phyloP scores from a whole-genome alignment of 2,888 invertebrate species.

The Polydrusus pterygomalis region DNA sequence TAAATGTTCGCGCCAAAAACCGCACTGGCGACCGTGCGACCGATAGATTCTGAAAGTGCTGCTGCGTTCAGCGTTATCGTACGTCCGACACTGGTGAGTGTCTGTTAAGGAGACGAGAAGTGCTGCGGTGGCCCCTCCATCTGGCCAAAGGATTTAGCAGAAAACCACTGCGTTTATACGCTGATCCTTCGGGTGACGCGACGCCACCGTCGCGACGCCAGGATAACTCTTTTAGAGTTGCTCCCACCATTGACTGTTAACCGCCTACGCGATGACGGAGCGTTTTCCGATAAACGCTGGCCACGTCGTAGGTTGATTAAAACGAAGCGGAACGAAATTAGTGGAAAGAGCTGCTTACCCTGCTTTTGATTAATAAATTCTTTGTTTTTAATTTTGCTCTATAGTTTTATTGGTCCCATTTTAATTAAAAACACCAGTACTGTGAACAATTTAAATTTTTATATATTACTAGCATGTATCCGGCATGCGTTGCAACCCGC shows the following conservation, averaged over 20 bases:
- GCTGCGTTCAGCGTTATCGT: constrained; percentile 53
- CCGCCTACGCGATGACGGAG: constrained; percentile 38
- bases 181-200: constrained; percentile 40
- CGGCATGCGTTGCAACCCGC: too few relatives aligned
- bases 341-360: background rate
- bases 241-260: constrained; percentile 33
- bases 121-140: constrained; percentile 50
- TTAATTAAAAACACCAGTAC: background rate
- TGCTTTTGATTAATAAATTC: background rate
- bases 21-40: constrained; percentile 42
- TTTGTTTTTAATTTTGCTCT: background rate
- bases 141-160: constrained; percentile 48
- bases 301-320: constrained; percentile 7
- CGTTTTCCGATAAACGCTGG: constrained; percentile 11
- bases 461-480: too few relatives aligned
- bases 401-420: background rate
- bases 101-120: constrained; percentile 50
- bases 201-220: constrained; percentile 34
- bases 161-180: constrained; percentile 34
- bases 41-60: constrained; percentile 18
- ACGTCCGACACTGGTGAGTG: constrained; percentile 55
- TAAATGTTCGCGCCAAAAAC: constrained; percentile 48
- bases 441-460: too few relatives aligned
- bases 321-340: constrained; percentile 8
- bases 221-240: constrained; percentile 40